Conservation (phyloP, 1,140 invertebrate genomes). For the Ditylenchus dipsaci region DNA sequence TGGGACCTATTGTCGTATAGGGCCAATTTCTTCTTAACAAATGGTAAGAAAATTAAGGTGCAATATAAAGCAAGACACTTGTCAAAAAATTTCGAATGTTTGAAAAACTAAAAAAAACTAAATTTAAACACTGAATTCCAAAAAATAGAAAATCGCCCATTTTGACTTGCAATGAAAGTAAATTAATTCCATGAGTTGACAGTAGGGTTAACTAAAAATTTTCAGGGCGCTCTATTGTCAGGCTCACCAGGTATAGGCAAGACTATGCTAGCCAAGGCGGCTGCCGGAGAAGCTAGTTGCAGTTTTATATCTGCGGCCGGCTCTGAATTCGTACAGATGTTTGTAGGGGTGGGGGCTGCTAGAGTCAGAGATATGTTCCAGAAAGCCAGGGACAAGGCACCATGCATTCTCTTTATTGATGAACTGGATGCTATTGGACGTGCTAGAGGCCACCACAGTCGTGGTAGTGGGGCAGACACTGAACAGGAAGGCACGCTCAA, state of each 20-base stretch:
- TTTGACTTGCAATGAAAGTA: too few relatives aligned
- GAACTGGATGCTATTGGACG: slow-evolving; percentile 98
- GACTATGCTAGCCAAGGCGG: slow-evolving; percentile 92
- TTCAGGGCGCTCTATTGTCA: slow-evolving; percentile 63
- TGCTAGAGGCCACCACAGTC: slow-evolving; percentile 78
- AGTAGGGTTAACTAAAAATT: too few relatives aligned
- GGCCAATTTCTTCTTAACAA: too few relatives aligned
- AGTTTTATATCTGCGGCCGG: slow-evolving; percentile 94
- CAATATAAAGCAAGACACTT: too few relatives aligned
- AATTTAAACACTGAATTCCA: neutral
- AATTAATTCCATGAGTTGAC: too few relatives aligned
- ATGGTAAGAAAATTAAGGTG: too few relatives aligned
- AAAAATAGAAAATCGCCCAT: too few relatives aligned
- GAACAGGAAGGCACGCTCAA: slow-evolving; percentile 99
- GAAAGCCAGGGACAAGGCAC: slow-evolving; percentile 90
- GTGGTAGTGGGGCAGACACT: slow-evolving; percentile 87
- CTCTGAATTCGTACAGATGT: slow-evolving; percentile 85
- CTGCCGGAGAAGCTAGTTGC: slow-evolving; percentile 96
- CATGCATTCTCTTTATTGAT: slow-evolving; percentile 99
- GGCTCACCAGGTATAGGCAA: slow-evolving; percentile 93
- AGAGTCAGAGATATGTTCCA: slow-evolving; percentile 95
- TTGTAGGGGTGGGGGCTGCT: slow-evolving; percentile 96
- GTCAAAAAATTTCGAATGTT: too few relatives aligned
- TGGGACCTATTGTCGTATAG: too few relatives aligned
- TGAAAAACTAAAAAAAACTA: too few relatives aligned